phyloP scores from a whole-genome alignment of 2,113 vertebrate genomes.

The Oostethus manadensis region DNA sequence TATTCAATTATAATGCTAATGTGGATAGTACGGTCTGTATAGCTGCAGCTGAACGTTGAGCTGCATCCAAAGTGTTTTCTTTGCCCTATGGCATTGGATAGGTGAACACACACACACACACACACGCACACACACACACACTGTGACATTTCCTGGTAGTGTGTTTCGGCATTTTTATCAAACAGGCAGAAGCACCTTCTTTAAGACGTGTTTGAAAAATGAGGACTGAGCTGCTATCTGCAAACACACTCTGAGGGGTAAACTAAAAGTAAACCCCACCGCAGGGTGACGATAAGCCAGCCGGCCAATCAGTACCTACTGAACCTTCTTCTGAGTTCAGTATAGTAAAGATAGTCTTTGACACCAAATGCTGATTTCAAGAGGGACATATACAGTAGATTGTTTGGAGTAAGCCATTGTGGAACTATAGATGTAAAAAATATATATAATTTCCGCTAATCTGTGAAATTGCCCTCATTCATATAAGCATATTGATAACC shows the following conservation, averaged over 20 bases:
- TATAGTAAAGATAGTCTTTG: too few species aligned
- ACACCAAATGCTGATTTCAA: too few species aligned
- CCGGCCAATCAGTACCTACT: neutral
- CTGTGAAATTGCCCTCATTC: too few species aligned
- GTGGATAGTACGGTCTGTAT: neutral
- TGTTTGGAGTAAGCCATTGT: too few species aligned
- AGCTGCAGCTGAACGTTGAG: conserved; percentile 3
- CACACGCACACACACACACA: neutral
- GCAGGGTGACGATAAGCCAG: neutral
- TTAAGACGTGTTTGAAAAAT: conserved; percentile 6
- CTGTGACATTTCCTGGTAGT: neutral
- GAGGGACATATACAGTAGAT: too few species aligned
- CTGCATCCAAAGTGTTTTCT: neutral
- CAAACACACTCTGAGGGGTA: conserved; percentile 3
- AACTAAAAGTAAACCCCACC: conserved; percentile 1
- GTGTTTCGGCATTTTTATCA: conserved; percentile 6
- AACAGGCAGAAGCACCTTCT: conserved; percentile 1
- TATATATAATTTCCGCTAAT: too few species aligned
- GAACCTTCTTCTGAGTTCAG: too few species aligned
- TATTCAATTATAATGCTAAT: neutral
- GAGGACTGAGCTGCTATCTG: conserved; percentile 3
- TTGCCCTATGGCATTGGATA: neutral
- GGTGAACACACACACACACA: neutral
- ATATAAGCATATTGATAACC: too few species aligned
- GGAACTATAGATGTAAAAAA: too few species aligned